Conservation (phyloP, 2,888 invertebrate species). For the Peribatodes rhomboidaria region DNA sequence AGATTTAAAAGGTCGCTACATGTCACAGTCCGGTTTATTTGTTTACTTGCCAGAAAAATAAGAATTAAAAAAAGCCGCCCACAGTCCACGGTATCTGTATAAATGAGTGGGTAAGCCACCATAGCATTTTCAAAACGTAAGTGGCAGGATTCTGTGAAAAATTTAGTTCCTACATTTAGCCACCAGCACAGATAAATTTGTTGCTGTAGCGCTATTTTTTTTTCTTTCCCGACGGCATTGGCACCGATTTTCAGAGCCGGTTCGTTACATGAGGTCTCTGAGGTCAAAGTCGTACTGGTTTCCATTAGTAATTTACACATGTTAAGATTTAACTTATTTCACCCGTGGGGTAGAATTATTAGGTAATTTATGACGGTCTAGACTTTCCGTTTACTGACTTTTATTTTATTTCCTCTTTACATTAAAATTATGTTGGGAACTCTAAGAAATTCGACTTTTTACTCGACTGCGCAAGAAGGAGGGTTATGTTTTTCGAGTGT, state of each 20-base stretch:
- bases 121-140: background rate
- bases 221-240: constrained; percentile 58
- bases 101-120: background rate
- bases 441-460: too few species aligned
- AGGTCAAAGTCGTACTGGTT: constrained; percentile 64
- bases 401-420: background rate
- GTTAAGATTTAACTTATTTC: constrained; percentile 6
- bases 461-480: too few species aligned
- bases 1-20: constrained; percentile 34
- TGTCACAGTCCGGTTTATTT: constrained; percentile 42
- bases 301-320: constrained; percentile 43
- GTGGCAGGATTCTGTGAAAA: background rate
- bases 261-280: constrained; percentile 53
- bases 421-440: too few species aligned
- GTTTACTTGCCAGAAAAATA: constrained; percentile 38
- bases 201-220: constrained; percentile 15
- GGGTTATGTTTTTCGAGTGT: too few species aligned
- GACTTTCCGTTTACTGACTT: background rate
- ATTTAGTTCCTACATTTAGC: background rate
- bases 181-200: background rate
- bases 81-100: background rate
- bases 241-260: constrained; percentile 62
- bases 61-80: background rate
- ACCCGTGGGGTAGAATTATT: background rate
- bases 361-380: background rate